Base-by-base conservation (phyloP, 1,140 invertebrate genomes). In the Bombus picipes region DNA sequence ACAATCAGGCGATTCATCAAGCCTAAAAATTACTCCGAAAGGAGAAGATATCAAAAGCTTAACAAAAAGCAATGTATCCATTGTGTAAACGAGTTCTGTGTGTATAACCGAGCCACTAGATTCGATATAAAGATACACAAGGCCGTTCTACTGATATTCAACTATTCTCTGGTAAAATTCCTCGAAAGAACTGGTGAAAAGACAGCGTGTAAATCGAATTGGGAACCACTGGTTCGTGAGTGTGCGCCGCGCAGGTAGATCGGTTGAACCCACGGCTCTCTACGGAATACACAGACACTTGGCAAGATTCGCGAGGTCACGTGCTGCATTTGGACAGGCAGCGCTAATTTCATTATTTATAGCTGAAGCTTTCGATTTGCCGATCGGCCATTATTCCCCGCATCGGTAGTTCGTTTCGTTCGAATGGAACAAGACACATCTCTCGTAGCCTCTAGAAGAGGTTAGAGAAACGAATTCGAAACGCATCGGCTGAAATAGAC, bases 281-380 rank as follows among this genome's bases (percentile, higher is more conserved):
- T 88, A 92, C 86, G 92, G 92, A 94, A 92, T 92, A 93, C 91
- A 92, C 89, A 88, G 90, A 92, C 92, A 92, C 91, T 93, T 93
- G 89, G 91, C 93, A 86, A 90, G 91, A 89, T 93, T 91, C 87
- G 89, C 89, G 92, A 91, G 92, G 90, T 93, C 92, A 92, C 92
- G 92, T 93, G 92, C 81, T 87, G 89, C 91, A 91, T 92, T 90
- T 88, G 89, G 91, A 92, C 91, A 91, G 85, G 81, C 89, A 92
- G 87, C 79, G 88, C 91, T 93, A 93, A 94, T 94, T 92, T 92
- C 82, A 93, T 94, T 94, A 92, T 92, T 93, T 90, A 90, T 92
- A 92, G 92, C 90, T 81, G 83, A 82, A 90, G 77, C 80, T 87
- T 89, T 91, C 89, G 90, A 91, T 91, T 91, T 91, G 81, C 87